Conservation (phyloP, 2,113 vertebrate species). For the Oryzias javanicus region DNA sequence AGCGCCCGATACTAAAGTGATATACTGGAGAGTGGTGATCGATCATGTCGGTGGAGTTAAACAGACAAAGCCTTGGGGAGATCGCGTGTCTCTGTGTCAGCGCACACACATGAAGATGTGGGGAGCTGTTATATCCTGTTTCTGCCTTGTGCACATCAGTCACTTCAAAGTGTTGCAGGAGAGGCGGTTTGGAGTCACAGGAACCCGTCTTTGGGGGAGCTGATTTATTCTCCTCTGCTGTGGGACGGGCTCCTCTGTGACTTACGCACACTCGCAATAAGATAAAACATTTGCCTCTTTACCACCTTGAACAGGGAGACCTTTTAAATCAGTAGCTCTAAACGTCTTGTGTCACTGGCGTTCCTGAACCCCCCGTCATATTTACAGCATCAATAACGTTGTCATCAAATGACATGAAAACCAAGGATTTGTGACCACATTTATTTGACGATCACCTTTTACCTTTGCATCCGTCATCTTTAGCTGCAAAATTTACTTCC, state of each 20-base stretch:
- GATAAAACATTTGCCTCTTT: neutral
- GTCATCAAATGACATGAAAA: too few species aligned
- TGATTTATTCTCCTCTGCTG: slow-evolving; percentile 38
- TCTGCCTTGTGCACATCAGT: slow-evolving; percentile 32
- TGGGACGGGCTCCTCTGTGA: slow-evolving; percentile 10
- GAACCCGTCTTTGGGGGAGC: slow-evolving; percentile 6
- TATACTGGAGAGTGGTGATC: neutral
- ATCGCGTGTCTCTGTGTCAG: slow-evolving; percentile 32
- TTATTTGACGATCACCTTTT: too few species aligned
- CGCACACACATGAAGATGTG: slow-evolving; percentile 31
- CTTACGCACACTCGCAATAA: slow-evolving; percentile 8
- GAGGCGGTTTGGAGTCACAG: slow-evolving; percentile 25
- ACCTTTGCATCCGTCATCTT: too few species aligned
- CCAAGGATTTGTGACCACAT: too few species aligned
- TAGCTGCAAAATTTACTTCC: too few species aligned
- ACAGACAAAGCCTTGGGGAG: slow-evolving; percentile 21
- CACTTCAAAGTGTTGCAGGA: slow-evolving; percentile 41
- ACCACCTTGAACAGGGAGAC: neutral
- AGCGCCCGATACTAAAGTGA: slow-evolving; percentile 5
- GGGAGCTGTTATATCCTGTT: slow-evolving; percentile 23
- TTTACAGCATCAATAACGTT: too few species aligned
- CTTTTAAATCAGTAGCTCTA: neutral
- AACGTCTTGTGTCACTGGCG: neutral
- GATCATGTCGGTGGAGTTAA: slow-evolving; percentile 19
- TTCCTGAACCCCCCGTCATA: neutral